Evolutionary conservation across 2,888 invertebrate genomes (phyloP), one percentile per base, ranked within the genome.

Genomic region (Trissolcus brochymenae): DNA sequence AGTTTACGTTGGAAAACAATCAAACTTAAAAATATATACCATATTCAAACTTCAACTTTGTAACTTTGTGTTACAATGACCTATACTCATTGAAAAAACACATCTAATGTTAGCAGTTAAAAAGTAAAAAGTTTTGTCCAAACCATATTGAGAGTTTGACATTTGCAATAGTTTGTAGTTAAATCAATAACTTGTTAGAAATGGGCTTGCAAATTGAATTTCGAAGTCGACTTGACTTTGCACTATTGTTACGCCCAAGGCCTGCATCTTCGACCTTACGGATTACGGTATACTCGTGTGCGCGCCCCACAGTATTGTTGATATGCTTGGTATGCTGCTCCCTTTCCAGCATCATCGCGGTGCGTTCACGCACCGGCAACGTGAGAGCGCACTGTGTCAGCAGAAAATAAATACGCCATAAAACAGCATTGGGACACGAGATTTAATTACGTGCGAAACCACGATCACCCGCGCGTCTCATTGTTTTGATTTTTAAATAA

Each of bases 211-310:
- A 41, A 64, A 57, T 62, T 53, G 64, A 64, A 71, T 62, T 71
- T 71, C 51, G 62, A 56, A 54, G 62, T 56, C 14, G 71, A 56
- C 62, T 71, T 71, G 62, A 71, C 62, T 51, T 57, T 71, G 62
- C 16, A 19, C 61, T 17, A 40, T 41, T 65, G 46, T 54, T 41
- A 41, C 3, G 43, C 57, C 62, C 71, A 71, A 71, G 71, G 71
- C 71, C 71, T 62, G 40, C 57, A 71, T 71, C 71, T 71, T 62
- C 62, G 71, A 71, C 71, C 71, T 71, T 62, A 71, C 56, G 72
- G 53, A 59, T 72, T 72, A 65, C 72, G 64, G 64, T 65, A 65
- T 59, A 59, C 53, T 43, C 55, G 71, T n/a, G 17, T 35, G 54
- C 16, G 43, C 11, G 29, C 29, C 29, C 29, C n/a, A 61, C 72